phyloP scores from a whole-genome alignment of 2,113 vertebrate species.

The Emydura subglobosa region DNA sequence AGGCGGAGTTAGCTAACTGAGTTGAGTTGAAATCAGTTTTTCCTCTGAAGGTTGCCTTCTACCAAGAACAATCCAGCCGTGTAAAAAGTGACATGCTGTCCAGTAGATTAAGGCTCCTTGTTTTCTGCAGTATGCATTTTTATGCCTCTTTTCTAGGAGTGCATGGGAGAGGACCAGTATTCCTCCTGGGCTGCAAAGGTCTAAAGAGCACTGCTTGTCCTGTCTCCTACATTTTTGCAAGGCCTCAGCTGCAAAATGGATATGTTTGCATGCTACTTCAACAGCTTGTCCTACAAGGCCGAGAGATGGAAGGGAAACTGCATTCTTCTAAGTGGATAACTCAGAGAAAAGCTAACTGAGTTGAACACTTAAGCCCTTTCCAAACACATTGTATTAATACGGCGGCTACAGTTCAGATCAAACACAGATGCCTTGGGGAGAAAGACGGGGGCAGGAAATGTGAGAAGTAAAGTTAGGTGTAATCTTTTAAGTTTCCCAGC shows the following conservation, averaged over 20 bases:
- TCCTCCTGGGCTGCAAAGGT: not conserved
- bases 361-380: not conserved
- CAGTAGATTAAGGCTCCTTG: too few species aligned
- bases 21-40: too few species aligned
- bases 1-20: not conserved
- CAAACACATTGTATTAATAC: rapidly evolving
- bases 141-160: not conserved
- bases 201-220: not conserved
- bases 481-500: not conserved
- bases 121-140: too few species aligned
- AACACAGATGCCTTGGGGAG: not conserved
- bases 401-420: not conserved
- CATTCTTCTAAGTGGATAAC: not conserved
- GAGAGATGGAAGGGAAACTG: not conserved
- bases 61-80: too few species aligned
- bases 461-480: not conserved
- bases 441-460: not conserved
- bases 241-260: not conserved
- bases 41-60: too few species aligned
- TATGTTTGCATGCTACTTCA: not conserved
- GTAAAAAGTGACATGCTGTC: too few species aligned
- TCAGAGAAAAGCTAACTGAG: not conserved
- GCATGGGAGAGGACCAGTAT: not conserved
- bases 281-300: not conserved
- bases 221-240: not conserved